These are phyloP conservation scores for Meteorus cinctellus DNA, from an alignment of 2,888 invertebrate species.

Conservation along the genomic window DNA sequence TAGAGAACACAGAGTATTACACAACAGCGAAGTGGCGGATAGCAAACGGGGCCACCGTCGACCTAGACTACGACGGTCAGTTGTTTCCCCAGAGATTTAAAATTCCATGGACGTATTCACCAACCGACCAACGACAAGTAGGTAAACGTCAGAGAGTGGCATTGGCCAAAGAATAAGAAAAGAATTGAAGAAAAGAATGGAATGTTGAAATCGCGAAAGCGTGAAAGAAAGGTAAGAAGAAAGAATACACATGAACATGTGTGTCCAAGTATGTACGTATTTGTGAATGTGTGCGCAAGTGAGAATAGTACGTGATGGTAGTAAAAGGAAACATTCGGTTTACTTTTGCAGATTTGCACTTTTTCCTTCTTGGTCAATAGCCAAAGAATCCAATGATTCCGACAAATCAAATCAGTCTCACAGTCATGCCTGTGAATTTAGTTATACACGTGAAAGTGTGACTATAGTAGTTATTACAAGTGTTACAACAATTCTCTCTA, in stretches of 20 bases:
- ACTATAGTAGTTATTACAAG: neutral
- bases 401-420: slow-evolving; percentile 15
- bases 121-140: slow-evolving; percentile 28
- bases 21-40: slow-evolving; percentile 30
- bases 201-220: neutral
- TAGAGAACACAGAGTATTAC: slow-evolving; percentile 34
- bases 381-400: slow-evolving; percentile 34
- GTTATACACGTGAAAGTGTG: neutral
- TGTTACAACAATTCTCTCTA: neutral
- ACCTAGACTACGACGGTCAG: neutral
- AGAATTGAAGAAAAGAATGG: neutral
- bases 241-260: neutral
- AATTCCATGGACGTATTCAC: slow-evolving; percentile 36
- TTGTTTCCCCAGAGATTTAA: slow-evolving; percentile 32
- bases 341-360: slow-evolving; percentile 40
- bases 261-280: no score
- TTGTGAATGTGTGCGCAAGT: neutral
- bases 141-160: slow-evolving; percentile 4
- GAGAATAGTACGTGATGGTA: neutral
- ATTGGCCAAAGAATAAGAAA: neutral
- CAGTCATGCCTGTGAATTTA: neutral
- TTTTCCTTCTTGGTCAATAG: slow-evolving; percentile 33
- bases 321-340: neutral
- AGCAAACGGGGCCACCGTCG: slow-evolving; percentile 5
- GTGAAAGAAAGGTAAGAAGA: slow-evolving; percentile 4